These are phyloP conservation scores for Stenichneumon culpator DNA, from an alignment of 2,888 invertebrate species.

Conservation along the genomic window DNA sequence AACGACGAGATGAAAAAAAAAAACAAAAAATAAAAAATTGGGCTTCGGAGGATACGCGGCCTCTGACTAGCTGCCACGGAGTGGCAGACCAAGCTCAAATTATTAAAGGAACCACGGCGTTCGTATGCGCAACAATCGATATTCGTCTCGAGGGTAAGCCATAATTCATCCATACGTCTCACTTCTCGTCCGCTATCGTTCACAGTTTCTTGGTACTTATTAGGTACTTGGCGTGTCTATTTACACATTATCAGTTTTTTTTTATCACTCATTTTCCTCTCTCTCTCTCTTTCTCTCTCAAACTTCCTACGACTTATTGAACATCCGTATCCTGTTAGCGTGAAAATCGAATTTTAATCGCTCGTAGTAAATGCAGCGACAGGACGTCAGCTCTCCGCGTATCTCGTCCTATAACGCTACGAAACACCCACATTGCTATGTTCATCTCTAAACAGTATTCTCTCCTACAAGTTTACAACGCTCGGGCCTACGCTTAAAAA, in stretches of 20 bases:
- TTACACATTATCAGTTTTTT: constrained; percentile 69
- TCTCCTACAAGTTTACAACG: constrained; percentile 29
- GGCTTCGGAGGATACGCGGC: constrained; percentile 52
- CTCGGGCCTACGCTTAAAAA: constrained; percentile 66
- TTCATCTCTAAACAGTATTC: constrained; percentile 57
- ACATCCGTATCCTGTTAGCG: constrained; percentile 18
- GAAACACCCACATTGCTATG: constrained; percentile 31
- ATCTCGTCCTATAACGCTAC: constrained; percentile 13
- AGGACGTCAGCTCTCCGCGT: constrained; percentile 18
- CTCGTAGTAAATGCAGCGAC: constrained; percentile 54
- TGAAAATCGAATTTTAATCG: constrained; percentile 32
- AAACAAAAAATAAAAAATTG: not conserved
- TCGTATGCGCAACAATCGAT: constrained; percentile 45
- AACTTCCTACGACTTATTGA: constrained; percentile 48
- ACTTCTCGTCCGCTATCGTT: constrained; percentile 67
- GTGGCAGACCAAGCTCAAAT: constrained; percentile 65
- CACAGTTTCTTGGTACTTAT: constrained; percentile 67
- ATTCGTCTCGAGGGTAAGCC: not conserved
- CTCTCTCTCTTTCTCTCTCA: constrained; percentile 57
- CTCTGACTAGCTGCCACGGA: constrained; percentile 76
- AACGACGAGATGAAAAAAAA: constrained; percentile 17
- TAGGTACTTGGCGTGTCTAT: constrained; percentile 72
- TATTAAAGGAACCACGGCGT: constrained; percentile 51
- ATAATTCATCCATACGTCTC: constrained; percentile 20
- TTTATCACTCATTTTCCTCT: constrained; percentile 63